Evolutionary conservation across 2,797 vertebrate species (phyloP).

Genomic region (Eidolon dupreanum): DNA sequence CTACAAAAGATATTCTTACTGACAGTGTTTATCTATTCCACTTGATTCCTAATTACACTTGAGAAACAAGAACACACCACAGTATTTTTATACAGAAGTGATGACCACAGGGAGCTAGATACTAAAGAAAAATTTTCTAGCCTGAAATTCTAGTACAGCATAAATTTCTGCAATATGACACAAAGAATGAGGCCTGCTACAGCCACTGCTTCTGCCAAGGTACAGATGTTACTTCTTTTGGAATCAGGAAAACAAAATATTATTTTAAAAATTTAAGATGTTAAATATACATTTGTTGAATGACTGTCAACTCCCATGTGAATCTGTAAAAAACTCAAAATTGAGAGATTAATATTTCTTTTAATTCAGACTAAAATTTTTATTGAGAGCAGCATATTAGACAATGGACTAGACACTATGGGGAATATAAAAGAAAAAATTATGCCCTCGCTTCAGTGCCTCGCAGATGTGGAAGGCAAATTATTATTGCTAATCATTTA

Average conservation of each 20-base stretch:
- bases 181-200: background rate
- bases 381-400: background rate
- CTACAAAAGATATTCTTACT: conserved; percentile 19
- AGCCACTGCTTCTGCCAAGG: background rate
- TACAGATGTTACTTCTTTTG: background rate
- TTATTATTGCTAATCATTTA: background rate
- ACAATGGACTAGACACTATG: background rate
- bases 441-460: background rate
- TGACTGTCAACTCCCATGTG: background rate
- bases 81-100: background rate
- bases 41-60: conserved; percentile 44
- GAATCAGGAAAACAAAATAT: background rate
- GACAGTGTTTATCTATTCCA: background rate
- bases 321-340: background rate
- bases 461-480: background rate
- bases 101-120: background rate
- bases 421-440: background rate
- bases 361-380: background rate
- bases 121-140: background rate
- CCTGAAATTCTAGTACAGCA: background rate
- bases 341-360: background rate
- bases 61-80: conserved; percentile 16
- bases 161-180: background rate
- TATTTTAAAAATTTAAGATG: background rate
- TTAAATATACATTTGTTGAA: background rate